Percentiles rank a stretch among this genome's conserved stretches.
These are phyloP conservation scores for rabbit (Oryctolagus cuniculus) DNA, from an alignment of 2,113 vertebrate genomes.

Conservation along the genomic window mOryCun1.1 NC_091436.1:6445001-6445500, in stretches of 20 bases:
- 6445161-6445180: background rate
- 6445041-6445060: background rate
- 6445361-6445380: background rate
- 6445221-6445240: background rate
- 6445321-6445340: fast-evolving
- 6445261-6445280: fast-evolving
- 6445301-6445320: too few relatives aligned
- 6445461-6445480: background rate
- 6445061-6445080: background rate
- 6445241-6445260: too few relatives aligned
- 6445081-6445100: too few relatives aligned
- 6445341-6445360: too few relatives aligned
- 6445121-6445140: background rate
- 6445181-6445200: background rate
- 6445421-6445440: background rate
- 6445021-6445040: background rate
- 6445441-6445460: background rate
- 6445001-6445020: too few relatives aligned
- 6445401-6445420: background rate
- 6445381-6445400: background rate
- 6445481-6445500: background rate
- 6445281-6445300: background rate
- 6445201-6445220: background rate
- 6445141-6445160: background rate
- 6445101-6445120: background rate